Base-by-base conservation (phyloP, 1,140 invertebrate species). In the Drosophila saltans region DNA sequence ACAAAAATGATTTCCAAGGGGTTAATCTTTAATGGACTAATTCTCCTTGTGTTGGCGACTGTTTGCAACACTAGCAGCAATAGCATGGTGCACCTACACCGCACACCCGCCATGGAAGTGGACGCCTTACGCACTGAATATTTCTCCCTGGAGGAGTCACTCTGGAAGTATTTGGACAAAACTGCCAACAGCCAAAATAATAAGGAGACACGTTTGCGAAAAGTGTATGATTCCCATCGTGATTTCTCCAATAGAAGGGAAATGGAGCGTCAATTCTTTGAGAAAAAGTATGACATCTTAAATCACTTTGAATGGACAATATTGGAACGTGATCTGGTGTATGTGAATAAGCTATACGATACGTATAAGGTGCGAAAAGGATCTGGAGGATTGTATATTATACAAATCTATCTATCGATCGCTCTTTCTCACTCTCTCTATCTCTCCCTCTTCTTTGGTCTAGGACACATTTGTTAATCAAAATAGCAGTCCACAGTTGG, bases 51-150 rank as follows among this genome's bases (percentile, higher is more conserved):
- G 63, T 36, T 43, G 33, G 58, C 26, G 33, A 3, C 28, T 36
- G 52, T 33, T 48, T 24, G n/a, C 39, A 7, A 10, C 10, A 11
- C 24, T 11, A 24, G 41, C 62, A 40, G 41, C 57, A 63, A 59
- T 67, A 43, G 62, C 57, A 28, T 36, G 56, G 28, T 52, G 24
- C 72, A 76, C 59, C 36, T n/a, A 39, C 40, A 71, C n/a, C 68
- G 59, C 39, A 61, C 28, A 5, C 69, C 78, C n/a, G 48, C 56
- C 9, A 57, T 75, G 41, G 66, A 80, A 30, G 92, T 95, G 8
- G 95, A 96, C 80, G 74, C 92, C 43, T 72, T 94, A 61, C 93
- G 95, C 36, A 91, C 92, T 3, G 91, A 94, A 39, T 93, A 96
- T 68, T 80, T 95, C 5, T 72, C 82, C 6, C 72, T 93, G 59